phyloP scores from a whole-genome alignment of 2,797 vertebrate species.

The Xiphorhynchus erythropygius region DNA sequence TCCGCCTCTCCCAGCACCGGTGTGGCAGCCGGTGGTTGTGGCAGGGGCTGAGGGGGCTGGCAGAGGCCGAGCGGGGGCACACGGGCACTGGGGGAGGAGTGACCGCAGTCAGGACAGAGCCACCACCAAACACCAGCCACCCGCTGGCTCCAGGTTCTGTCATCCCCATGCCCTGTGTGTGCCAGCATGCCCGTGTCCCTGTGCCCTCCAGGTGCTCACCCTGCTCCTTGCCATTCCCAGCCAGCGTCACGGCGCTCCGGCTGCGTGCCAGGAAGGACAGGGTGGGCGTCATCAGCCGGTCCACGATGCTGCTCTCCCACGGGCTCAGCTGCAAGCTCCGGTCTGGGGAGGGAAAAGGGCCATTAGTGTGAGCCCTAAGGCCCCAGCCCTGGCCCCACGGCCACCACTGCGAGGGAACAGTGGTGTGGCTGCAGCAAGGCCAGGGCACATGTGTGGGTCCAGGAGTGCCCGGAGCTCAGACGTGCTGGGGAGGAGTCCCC shows the following conservation, averaged over 20 bases:
- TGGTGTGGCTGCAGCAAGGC: rapidly evolving
- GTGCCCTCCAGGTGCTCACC: slow-evolving; percentile 75
- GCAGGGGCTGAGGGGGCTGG: slow-evolving; percentile 89
- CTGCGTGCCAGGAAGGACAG: slow-evolving; percentile 95
- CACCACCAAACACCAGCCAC: rapidly evolving
- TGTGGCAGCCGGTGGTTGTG: slow-evolving; percentile 84
- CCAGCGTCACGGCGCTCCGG: slow-evolving; percentile 91
- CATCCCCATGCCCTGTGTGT: neutral
- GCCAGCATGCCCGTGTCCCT: rapidly evolving
- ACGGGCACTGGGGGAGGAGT: slow-evolving; percentile 67
- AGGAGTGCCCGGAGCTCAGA: neutral
- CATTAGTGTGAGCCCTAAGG: neutral
- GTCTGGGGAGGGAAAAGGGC: slow-evolving; percentile 74
- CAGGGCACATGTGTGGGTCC: rapidly evolving
- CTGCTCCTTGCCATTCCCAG: slow-evolving; percentile 85
- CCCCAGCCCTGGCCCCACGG: neutral
- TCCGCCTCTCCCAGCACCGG: slow-evolving; percentile 90
- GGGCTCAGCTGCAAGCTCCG: slow-evolving; percentile 89
- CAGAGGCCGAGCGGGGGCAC: slow-evolving; percentile 93
- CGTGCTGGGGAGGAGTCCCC: rapidly evolving
- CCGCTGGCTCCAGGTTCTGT: neutral
- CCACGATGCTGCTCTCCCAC: slow-evolving; percentile 98
- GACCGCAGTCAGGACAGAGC: neutral
- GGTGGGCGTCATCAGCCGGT: slow-evolving; percentile 95
- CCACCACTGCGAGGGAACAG: rapidly evolving